Evolutionary conservation across 2,113 vertebrate species (phyloP).

Genomic region (Apteryx mantelli): DNA sequence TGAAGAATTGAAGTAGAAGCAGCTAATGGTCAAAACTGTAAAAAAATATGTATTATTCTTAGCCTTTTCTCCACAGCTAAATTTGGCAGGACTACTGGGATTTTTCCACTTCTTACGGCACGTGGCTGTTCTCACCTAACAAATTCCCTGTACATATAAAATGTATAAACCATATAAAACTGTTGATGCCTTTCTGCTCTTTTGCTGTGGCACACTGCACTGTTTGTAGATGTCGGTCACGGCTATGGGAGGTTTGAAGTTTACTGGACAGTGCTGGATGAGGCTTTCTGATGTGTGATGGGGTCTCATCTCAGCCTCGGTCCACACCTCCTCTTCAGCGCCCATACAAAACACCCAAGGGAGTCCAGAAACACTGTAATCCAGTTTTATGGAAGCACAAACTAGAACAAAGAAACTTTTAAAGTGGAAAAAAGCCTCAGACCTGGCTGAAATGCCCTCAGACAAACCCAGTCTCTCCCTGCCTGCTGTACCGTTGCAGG

Average conservation of each 20-base stretch:
- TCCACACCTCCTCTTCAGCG: not conserved
- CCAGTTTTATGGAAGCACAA: not conserved
- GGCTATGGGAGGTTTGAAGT: not conserved
- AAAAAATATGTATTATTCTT: not conserved
- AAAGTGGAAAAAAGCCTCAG: not conserved
- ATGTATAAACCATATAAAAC: not conserved
- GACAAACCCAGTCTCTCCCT: not conserved
- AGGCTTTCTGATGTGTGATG: not conserved
- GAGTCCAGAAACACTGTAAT: not conserved
- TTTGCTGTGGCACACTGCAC: not conserved
- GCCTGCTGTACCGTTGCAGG: conserved; percentile 23
- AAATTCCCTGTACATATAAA: not conserved
- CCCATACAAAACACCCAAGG: not conserved
- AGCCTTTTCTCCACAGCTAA: not conserved
- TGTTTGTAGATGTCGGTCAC: not conserved
- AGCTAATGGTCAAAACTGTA: not conserved
- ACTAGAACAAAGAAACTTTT: conserved; percentile 25
- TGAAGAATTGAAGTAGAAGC: not conserved
- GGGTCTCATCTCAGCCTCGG: not conserved
- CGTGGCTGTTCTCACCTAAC: not conserved
- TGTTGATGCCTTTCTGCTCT: not conserved
- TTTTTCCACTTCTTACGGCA: not conserved
- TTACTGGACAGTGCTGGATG: not conserved
- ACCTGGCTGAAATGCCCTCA: conserved; percentile 18
- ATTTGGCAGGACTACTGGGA: not conserved